A percentile compares a stretch with the other conserved stretches of the same genome.
phyloP scores from a whole-genome alignment of 2,888 invertebrate species.

The Chelonus formosanus region DNA sequence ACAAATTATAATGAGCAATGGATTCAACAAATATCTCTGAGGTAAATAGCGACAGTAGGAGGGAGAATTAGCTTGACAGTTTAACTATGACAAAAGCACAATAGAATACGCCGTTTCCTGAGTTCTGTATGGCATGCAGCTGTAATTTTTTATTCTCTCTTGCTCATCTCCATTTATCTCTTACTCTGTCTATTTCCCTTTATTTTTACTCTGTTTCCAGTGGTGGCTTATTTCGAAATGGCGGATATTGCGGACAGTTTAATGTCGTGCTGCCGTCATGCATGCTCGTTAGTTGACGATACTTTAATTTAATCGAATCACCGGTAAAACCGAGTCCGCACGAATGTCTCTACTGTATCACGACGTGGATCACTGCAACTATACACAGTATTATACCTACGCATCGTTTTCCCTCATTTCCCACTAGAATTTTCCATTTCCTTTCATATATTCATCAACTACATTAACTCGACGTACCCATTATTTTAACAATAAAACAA shows the following conservation, averaged over 20 bases:
- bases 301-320: slow-evolving; percentile 43
- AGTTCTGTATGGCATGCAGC: slow-evolving; percentile 47
- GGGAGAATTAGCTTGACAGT: slow-evolving; percentile 57
- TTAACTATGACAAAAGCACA: slow-evolving; percentile 64
- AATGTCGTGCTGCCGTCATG: slow-evolving; percentile 54
- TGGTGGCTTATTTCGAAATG: slow-evolving; percentile 50
- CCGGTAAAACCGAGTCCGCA: slow-evolving; percentile 28
- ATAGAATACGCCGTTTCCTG: slow-evolving; percentile 64
- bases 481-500: slow-evolving; percentile 7
- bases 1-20: slow-evolving; percentile 10
- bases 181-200: slow-evolving; percentile 32
- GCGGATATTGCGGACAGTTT: slow-evolving; percentile 62
- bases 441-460: slow-evolving; percentile 20
- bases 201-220: slow-evolving; percentile 37
- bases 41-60: not conserved
- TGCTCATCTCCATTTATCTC: slow-evolving; percentile 32
- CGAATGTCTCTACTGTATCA: slow-evolving; percentile 17
- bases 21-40: slow-evolving; percentile 13
- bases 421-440: slow-evolving; percentile 19
- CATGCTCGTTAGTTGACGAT: slow-evolving; percentile 46
- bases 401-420: slow-evolving; percentile 17
- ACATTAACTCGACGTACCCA: slow-evolving; percentile 13
- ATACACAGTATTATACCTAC: not conserved
- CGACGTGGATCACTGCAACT: slow-evolving; percentile 17
- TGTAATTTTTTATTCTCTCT: slow-evolving; percentile 35